phyloP scores from a whole-genome alignment of 2,888 invertebrate species.

The Amblyteles armatorius region DNA sequence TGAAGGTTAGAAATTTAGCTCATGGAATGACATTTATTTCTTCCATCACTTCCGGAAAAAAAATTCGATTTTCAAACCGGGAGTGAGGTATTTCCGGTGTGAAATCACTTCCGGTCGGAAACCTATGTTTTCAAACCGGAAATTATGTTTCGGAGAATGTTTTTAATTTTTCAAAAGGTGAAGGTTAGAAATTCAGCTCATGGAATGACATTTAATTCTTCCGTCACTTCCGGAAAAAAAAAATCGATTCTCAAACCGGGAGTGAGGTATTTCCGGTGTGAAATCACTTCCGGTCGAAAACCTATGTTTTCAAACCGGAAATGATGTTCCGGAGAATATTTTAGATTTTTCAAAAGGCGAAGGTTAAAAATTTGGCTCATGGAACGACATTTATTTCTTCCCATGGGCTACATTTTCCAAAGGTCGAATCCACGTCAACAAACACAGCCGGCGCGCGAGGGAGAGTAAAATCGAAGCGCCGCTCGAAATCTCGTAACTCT shows the following conservation, averaged over 20 bases:
- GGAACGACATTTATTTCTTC: background rate
- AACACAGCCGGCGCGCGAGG: background rate
- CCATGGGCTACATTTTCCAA: background rate
- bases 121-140: no score
- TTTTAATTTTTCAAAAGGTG: background rate
- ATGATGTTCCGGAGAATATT: background rate
- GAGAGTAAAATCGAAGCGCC: constrained; percentile 37
- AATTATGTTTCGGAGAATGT: background rate
- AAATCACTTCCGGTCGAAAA: no score
- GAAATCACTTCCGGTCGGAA: no score
- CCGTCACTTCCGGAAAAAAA: no score
- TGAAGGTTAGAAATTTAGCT: background rate
- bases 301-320: no score
- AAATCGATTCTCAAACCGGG: no score
- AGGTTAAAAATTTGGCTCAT: background rate
- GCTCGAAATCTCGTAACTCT: constrained; percentile 40
- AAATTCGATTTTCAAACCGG: no score
- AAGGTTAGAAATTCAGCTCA: background rate
- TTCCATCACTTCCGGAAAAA: background rate
- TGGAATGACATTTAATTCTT: background rate
- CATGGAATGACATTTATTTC: background rate
- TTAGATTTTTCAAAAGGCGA: background rate
- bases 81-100: no score
- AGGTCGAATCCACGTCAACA: background rate
- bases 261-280: no score